Evolutionary conservation across 2,113 vertebrate species (phyloP), one percentile per base, ranked within the genome.

Genomic region (Callocephalon fimbriatum): DNA sequence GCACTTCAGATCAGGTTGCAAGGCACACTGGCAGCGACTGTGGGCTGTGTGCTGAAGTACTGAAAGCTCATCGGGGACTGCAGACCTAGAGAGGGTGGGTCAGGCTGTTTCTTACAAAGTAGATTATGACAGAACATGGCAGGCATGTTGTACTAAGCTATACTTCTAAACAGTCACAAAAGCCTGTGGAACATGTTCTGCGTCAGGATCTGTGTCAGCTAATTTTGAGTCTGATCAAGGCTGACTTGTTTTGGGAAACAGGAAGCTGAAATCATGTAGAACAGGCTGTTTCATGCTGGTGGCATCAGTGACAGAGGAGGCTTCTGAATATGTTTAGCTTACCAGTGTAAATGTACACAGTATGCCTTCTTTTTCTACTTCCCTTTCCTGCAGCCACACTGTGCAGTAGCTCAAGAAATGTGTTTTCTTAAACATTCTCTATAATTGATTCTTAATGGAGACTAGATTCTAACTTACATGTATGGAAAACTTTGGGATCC

Each of bases 1-100:
- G 9, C 15, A 77, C 8, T 7, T 51, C 12, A 48, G 6, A 42
- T 47, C 8, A 81, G 42, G 53, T 10, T 44, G 8, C 32, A 45
- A 40, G 25, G 37, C 31, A 63, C 10, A 35, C 12, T 40, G 25
- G 4, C 9, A 65, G 38, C 25, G 51, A 5, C 0, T 40, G 21
- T 47, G 61, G 48, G 12, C 25, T 84, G 12, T 35, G 12, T 62
- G 5, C 15, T 56, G 42, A 29, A 35, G 25, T 62, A 62, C 59
- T 56, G 61, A 67, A 74, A 68, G 6, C 12, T 91, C 72, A 72
- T 4, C 20, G 15, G 25, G 32, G 42, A 38, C 53, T 32, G 40
- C 14, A 62, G 20, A 45, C 8, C 22, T 40, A 32, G 2, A 9
- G 10, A 54, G 15, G 5, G 27, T 21, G 5, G 6, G 3, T 1